These are phyloP conservation scores for Ptilodon capucinus DNA, from an alignment of 2,888 invertebrate species.

Conservation along the genomic window DNA sequence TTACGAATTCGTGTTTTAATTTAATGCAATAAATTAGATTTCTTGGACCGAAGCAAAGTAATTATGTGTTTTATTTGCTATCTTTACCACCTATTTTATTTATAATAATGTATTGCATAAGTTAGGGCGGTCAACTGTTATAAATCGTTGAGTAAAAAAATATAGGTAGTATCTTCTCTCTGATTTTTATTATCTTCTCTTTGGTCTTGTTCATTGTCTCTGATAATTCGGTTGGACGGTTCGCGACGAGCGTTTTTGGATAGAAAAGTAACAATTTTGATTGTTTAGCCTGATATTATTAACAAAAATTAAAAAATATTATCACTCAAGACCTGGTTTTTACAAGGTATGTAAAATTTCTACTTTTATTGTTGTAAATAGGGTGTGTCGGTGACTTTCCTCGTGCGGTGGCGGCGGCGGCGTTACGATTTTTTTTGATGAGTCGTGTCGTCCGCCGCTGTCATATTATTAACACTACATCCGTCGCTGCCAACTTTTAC, in stretches of 20 bases:
- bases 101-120: too few relatives aligned
- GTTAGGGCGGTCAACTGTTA: too few relatives aligned
- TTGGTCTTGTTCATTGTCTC: too few relatives aligned
- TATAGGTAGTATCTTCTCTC: too few relatives aligned
- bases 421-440: constrained; percentile 46
- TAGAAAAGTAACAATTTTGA: constrained; percentile 46
- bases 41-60: too few relatives aligned
- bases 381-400: constrained; percentile 28
- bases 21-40: too few relatives aligned
- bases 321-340: constrained; percentile 30
- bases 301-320: constrained; percentile 39
- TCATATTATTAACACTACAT: constrained; percentile 60
- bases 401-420: constrained; percentile 33
- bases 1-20: too few relatives aligned
- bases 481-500: constrained; percentile 63
- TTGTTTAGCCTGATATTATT: constrained; percentile 29
- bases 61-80: too few relatives aligned
- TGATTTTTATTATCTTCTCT: too few relatives aligned
- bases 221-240: constrained; percentile 46
- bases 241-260: constrained; percentile 56
- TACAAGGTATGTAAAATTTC: constrained; percentile 47
- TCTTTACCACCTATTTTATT: too few relatives aligned
- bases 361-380: constrained; percentile 4
- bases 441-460: constrained; percentile 64
- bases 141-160: too few relatives aligned